Evolutionary conservation across 2,113 vertebrate species (phyloP).

Genomic region (Lota lota): DNA sequence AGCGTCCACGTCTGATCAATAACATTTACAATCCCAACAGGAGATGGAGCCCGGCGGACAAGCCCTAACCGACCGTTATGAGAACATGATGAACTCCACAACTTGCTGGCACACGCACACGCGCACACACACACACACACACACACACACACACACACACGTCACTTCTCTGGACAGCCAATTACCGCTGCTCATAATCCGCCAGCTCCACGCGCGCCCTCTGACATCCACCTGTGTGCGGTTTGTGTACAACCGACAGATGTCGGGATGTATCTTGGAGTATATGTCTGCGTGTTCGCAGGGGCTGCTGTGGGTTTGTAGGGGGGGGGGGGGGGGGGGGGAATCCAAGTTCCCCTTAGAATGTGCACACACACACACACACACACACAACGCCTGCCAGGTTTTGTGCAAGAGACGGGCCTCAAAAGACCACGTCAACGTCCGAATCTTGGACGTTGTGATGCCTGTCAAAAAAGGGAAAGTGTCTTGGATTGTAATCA

Average conservation of each 20-base stretch:
- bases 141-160: conserved; percentile 29
- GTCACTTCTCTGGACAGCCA: conserved; percentile 68
- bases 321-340: not conserved
- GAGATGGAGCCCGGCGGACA: conserved; percentile 54
- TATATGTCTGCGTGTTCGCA: conserved; percentile 19
- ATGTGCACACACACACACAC: no score
- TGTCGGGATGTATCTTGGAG: conserved; percentile 27
- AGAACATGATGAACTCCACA: conserved; percentile 67
- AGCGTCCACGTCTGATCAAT: conserved; percentile 65
- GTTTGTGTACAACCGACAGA: conserved; percentile 34
- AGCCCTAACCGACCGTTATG: conserved; percentile 65
- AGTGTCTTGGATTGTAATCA: no score
- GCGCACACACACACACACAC: conserved; percentile 30
- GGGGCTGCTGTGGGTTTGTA: conserved; percentile 11
- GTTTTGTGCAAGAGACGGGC: no score
- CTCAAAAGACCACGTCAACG: no score
- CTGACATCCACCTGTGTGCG: conserved; percentile 54
- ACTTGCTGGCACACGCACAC: conserved; percentile 7
- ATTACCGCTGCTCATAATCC: conserved; percentile 69
- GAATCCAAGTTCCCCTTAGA: no score
- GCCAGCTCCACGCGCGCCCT: conserved; percentile 51
- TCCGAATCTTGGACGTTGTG: no score
- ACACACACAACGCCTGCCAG: no score
- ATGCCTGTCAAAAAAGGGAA: no score
- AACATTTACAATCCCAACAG: conserved; percentile 73